phyloP scores from a whole-genome alignment of 1,140 invertebrate species.

The Cotesia typhae region DNA sequence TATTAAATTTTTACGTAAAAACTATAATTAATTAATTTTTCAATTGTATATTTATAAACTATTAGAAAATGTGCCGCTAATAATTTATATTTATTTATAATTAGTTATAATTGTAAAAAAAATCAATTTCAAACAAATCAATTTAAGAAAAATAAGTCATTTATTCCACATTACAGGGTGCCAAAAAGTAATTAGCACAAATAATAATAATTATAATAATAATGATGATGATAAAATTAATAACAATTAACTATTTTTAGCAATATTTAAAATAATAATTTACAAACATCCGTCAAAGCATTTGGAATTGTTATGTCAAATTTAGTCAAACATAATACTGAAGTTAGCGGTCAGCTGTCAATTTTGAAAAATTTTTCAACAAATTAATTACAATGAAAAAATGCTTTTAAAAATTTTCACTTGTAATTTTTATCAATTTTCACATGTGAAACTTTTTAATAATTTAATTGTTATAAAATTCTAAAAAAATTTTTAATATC shows the following conservation, averaged over 20 bases:
- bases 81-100: conserved; percentile 7
- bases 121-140: conserved; percentile 1
- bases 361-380: too few species aligned
- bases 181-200: conserved; percentile 4
- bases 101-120: not conserved
- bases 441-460: too few species aligned
- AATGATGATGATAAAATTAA: not conserved
- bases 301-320: conserved; percentile 13
- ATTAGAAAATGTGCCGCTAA: conserved; percentile 4
- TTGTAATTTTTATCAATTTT: too few species aligned
- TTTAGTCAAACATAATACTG: conserved; percentile 18
- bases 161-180: not conserved
- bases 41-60: not conserved
- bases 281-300: conserved; percentile 17
- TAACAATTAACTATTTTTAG: not conserved
- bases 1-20: not conserved
- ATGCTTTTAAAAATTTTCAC: too few species aligned
- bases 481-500: too few species aligned
- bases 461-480: too few species aligned
- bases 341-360: too few species aligned
- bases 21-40: not conserved
- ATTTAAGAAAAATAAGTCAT: not conserved
- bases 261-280: not conserved
- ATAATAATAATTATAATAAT: not conserved
- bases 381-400: too few species aligned